Base-by-base conservation (phyloP, 2,888 invertebrate species). In the Belgica antarctica region DNA sequence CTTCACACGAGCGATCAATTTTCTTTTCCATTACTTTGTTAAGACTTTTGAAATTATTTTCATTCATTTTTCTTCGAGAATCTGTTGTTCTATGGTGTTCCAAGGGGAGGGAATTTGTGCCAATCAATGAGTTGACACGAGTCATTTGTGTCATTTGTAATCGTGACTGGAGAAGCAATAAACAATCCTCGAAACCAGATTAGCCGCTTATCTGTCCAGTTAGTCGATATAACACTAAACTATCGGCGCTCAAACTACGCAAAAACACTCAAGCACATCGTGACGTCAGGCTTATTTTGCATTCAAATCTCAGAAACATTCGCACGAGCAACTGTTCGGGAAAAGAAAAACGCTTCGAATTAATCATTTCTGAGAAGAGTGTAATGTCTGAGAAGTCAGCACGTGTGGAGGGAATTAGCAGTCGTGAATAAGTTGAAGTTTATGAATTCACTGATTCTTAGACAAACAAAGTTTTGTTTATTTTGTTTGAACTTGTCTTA, bases 1-100 rank as follows among this genome's bases (percentile, higher is more conserved):
- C 17, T 41, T 10, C 25, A 66, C 65, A 66, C 65, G 63, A 66
- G 46, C 46, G 28, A n/a, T 15, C 19, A 66, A 47, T 47, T 47
- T 52, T 52, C 12, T 17, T 17, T 17, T 52, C 22, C 17, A 22
- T 5, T 52, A 52, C 52, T 8, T 8, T 31, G 34, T 31, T 31
- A 31, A 8, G 12, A 31, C n/a, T n/a, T n/a, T n/a, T n/a, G n/a
- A n/a, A n/a, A n/a, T n/a, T n/a, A n/a, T n/a, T n/a, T n/a, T n/a
- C n/a, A n/a, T n/a, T n/a, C n/a, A n/a, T n/a, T n/a, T n/a, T n/a
- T n/a, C n/a, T n/a, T n/a, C n/a, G n/a, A n/a, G n/a, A n/a, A n/a
- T n/a, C n/a, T n/a, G n/a, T n/a, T n/a, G n/a, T n/a, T n/a, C n/a
- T n/a, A n/a, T n/a, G n/a, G n/a, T n/a, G n/a, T n/a, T n/a, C n/a